A percentile compares a stretch with the other conserved stretches of the same genome.
These are phyloP conservation scores for Tachysurus vachellii DNA, from an alignment of 2,113 vertebrate genomes.

Conservation along the genomic window DNA sequence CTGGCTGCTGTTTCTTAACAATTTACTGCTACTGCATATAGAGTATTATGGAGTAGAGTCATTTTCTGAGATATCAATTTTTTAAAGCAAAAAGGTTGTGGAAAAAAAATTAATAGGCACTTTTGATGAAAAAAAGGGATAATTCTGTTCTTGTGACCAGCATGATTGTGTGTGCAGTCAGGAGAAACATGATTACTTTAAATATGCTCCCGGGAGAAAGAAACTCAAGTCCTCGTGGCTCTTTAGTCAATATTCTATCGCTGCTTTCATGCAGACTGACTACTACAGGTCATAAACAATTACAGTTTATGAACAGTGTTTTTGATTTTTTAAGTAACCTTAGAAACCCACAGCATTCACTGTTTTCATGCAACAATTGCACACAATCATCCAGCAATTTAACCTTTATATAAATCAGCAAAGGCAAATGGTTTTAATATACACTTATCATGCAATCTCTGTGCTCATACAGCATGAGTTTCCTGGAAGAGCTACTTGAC, in stretches of 20 bases:
- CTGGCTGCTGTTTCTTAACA: background rate
- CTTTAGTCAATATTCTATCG: slow-evolving; percentile 39
- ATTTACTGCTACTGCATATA: background rate
- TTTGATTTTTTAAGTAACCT: background rate
- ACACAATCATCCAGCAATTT: background rate
- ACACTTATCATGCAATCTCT: background rate
- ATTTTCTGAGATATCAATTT: background rate
- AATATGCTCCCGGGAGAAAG: background rate
- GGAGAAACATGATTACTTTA: slow-evolving; percentile 47
- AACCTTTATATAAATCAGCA: background rate
- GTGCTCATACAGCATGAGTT: background rate
- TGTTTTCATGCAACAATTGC: background rate
- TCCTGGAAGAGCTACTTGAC: background rate
- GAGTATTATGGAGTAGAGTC: background rate
- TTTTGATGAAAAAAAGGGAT: background rate
- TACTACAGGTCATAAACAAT: background rate
- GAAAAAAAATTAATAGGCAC: background rate
- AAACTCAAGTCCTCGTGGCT: background rate
- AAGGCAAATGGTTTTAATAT: background rate
- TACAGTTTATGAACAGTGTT: background rate
- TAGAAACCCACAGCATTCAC: background rate
- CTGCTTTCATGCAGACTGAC: background rate
- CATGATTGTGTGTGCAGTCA: slow-evolving; percentile 32
- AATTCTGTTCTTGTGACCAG: slow-evolving; percentile 9
- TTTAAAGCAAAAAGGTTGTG: background rate